Evolutionary conservation across 2,888 invertebrate genomes (phyloP), one percentile per base, ranked within the genome.

Genomic region (Sarcophaga rosellei): DNA sequence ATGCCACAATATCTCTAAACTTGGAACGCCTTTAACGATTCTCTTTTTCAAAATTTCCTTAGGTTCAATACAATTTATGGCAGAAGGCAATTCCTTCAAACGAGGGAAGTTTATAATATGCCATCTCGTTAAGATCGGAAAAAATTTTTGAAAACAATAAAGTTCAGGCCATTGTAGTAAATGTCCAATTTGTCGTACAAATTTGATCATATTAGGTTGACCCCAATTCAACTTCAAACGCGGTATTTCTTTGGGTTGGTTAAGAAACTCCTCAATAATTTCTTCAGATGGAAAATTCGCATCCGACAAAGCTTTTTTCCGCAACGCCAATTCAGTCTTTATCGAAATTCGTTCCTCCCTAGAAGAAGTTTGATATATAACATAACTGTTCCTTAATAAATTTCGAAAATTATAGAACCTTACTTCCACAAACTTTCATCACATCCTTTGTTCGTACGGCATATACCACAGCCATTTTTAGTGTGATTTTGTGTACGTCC

Each of bases 91-190:
- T 10, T 83, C 74, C 8, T 73, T 17, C 25, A 63, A 69, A 8
- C 65, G 47, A n/a, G 74, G 15, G 2, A 75, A 44, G 84, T 90
- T 89, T 10, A 90, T 89, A 89, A 93, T 95, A 90, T 97, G 96
- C 97, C 97, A 97, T 88, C 97, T 95, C 0, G 96, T 96, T 25
- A 96, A 91, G 65, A 97, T 91, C 0, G 97, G 96, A 81, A 97
- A 94, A 88, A 97, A 95, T 92, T 97, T 97, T 89, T 96, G 95
- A 87, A 97, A 95, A 61, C 96, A 95, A 91, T 97, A 97, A 47
- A 95, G 94, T 90, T 96, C 95, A 3, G 95, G 94, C 97, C 97
- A 97, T 88, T 95, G 95, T 75, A 97, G 91, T 89, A 96, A 95
- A 82, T 93, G 94, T 0, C 94, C 94, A 93, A 96, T 95, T 88